These are phyloP conservation scores for Acrobasis repandana DNA, from an alignment of 2,888 invertebrate species.

Conservation along the genomic window DNA sequence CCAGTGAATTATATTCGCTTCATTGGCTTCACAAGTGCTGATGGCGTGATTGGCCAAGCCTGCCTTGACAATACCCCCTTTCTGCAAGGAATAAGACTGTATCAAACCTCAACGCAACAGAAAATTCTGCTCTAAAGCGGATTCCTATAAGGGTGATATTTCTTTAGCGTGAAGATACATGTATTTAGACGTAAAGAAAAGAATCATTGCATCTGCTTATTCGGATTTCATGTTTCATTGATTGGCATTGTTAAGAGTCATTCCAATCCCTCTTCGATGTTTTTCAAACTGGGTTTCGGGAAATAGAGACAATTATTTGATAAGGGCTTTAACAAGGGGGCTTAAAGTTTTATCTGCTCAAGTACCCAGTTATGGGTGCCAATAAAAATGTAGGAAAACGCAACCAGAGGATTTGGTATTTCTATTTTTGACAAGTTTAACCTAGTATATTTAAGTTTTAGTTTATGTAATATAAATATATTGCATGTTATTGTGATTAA, in stretches of 20 bases:
- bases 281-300: constrained; percentile 48
- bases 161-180: constrained; percentile 16
- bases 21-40: constrained; percentile 78
- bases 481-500: too few relatives aligned
- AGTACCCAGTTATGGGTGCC: constrained; percentile 7
- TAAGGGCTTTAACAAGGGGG: constrained; percentile 43
- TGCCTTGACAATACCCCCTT: constrained; percentile 65
- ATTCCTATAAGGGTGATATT: constrained; percentile 16
- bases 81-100: constrained; percentile 38
- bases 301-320: constrained; percentile 68
- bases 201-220: constrained; percentile 72
- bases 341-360: constrained; percentile 32
- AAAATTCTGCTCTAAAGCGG: constrained; percentile 24
- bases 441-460: too few relatives aligned
- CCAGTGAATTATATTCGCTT: constrained; percentile 71
- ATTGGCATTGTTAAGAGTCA: constrained; percentile 74
- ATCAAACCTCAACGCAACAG: constrained; percentile 29
- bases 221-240: constrained; percentile 77
- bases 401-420: background rate
- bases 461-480: too few relatives aligned
- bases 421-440: background rate
- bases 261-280: constrained; percentile 52
- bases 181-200: constrained; percentile 41
- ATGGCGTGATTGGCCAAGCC: constrained; percentile 79
- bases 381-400: constrained; percentile 4